Evolutionary conservation across 1,140 invertebrate species (phyloP).

Genomic region (Caenorhabditis remanei): DNA sequence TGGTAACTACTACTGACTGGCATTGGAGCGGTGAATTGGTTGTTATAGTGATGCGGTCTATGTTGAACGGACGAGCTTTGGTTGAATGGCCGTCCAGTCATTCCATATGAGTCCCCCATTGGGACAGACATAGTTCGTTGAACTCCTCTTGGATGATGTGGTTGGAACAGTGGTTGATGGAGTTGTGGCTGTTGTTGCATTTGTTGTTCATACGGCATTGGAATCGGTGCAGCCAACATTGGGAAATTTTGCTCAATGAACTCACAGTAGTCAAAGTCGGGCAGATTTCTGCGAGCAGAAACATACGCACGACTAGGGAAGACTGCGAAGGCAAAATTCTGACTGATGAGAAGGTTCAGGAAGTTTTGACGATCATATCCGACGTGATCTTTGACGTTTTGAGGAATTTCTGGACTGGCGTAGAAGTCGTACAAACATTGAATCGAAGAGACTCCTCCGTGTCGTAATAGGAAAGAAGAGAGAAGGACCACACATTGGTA

Average conservation of each 20-base stretch:
- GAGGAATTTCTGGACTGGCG: slow-evolving; percentile 63
- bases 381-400: slow-evolving; percentile 60
- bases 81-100: not conserved
- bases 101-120: not conserved
- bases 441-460: slow-evolving; percentile 73
- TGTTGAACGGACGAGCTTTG: not conserved
- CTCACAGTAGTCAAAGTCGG: slow-evolving; percentile 72
- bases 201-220: not conserved
- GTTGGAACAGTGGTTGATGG: not conserved
- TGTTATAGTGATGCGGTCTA: no score
- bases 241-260: slow-evolving; percentile 68
- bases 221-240: not conserved
- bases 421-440: slow-evolving; percentile 73
- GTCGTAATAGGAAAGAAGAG: slow-evolving; percentile 70
- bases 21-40: no score
- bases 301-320: slow-evolving; percentile 75
- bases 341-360: slow-evolving; percentile 70
- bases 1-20: no score
- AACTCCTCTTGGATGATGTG: not conserved
- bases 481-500: slow-evolving; percentile 70
- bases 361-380: slow-evolving; percentile 66
- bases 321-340: slow-evolving; percentile 74
- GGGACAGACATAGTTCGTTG: not conserved
- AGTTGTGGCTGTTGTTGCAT: not conserved
- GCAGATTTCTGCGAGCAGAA: slow-evolving; percentile 75